These are phyloP conservation scores for Neofelis nebulosa DNA, from an alignment of 2,113 vertebrate genomes.

Conservation along the genomic window DNA sequence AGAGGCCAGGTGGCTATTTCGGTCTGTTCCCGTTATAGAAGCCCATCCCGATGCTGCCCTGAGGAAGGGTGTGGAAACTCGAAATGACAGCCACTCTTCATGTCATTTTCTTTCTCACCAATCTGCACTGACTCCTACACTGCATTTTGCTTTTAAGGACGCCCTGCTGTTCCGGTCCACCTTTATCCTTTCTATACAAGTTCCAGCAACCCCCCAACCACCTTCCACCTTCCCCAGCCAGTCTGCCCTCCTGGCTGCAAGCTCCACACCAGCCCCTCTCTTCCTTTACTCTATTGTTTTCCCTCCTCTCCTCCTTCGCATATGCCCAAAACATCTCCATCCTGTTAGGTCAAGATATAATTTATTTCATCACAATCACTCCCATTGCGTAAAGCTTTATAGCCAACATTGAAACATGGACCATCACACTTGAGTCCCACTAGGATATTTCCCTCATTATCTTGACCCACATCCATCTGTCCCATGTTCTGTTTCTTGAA, in stretches of 20 bases:
- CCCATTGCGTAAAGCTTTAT: not conserved
- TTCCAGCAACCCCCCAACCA: not conserved
- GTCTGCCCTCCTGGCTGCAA: not conserved
- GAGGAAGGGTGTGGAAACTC: not conserved
- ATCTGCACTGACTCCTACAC: not conserved
- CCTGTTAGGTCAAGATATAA: not conserved
- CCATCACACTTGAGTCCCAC: not conserved
- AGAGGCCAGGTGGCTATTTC: conserved; percentile 8
- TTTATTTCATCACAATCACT: not conserved
- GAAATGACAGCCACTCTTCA: not conserved
- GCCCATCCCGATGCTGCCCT: not conserved
- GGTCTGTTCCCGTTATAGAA: not conserved
- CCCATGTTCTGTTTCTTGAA: not conserved
- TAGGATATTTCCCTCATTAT: not conserved
- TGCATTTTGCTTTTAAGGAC: not conserved
- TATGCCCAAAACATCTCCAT: not conserved
- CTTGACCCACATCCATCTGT: not conserved
- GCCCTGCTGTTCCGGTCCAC: not conserved
- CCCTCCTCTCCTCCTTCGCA: not conserved
- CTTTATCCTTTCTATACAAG: not conserved
- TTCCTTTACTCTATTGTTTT: not conserved
- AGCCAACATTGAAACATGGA: not conserved
- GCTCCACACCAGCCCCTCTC: not conserved
- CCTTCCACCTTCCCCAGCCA: too few relatives aligned
- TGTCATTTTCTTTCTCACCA: not conserved